Percentiles rank a stretch among this genome's conserved stretches.
Conservation (phyloP, 2,797 vertebrate species). For the Pitangus sulphuratus region DNA sequence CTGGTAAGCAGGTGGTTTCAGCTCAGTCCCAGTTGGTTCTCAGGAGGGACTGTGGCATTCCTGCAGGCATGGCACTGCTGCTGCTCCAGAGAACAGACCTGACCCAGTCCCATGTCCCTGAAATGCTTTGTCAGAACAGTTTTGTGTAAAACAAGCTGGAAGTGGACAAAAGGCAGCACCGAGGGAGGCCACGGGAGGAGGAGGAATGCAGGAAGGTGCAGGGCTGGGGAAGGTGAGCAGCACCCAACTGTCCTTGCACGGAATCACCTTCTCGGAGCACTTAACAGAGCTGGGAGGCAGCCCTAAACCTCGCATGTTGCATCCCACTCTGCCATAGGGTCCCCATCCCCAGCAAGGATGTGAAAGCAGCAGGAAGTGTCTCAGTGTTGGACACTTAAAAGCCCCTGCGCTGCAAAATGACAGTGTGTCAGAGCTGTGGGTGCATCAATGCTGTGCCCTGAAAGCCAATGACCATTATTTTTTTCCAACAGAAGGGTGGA, state of each 20-base stretch:
- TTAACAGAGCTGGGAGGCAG: not conserved
- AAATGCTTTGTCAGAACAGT: rapidly evolving
- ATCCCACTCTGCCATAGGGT: not conserved
- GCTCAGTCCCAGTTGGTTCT: not conserved
- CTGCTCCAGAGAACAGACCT: not conserved
- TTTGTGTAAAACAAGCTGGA: not conserved
- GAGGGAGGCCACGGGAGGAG: not conserved
- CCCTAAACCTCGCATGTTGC: rapidly evolving
- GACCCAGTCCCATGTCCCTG: not conserved
- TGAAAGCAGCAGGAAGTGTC: not conserved
- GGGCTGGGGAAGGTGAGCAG: not conserved
- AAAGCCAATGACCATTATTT: not conserved
- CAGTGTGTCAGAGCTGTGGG: not conserved
- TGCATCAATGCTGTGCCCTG: not conserved
- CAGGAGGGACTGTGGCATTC: not conserved
- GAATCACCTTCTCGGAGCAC: not conserved
- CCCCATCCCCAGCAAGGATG: rapidly evolving
- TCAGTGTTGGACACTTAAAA: rapidly evolving
- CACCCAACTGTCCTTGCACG: not conserved
- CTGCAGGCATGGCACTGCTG: rapidly evolving
- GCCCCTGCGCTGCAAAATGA: not conserved
- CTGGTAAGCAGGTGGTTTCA: rapidly evolving
- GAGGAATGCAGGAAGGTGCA: not conserved
- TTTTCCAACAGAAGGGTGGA: not conserved
- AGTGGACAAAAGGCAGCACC: not conserved